A percentile compares a stretch with the other conserved stretches of the same genome.
Evolutionary conservation across 1,140 invertebrate genomes (phyloP).

Genomic region (Lethrus apterus): DNA sequence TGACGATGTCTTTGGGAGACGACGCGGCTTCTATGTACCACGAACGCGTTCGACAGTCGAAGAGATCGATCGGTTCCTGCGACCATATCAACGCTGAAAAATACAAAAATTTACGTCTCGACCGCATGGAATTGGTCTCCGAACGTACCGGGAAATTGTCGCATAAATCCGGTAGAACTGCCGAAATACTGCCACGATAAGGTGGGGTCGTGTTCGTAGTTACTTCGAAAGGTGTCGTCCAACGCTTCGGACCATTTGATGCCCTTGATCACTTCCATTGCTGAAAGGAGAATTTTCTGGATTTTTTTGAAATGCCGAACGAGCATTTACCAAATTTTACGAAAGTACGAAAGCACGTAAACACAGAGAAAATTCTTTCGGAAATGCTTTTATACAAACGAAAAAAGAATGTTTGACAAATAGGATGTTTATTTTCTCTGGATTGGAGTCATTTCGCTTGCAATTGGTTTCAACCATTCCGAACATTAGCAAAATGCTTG

Average conservation of each 20-base stretch:
- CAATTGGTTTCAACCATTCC: too few relatives aligned
- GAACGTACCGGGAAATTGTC: conserved; percentile 91
- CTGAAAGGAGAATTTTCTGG: too few relatives aligned
- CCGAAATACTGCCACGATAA: conserved; percentile 97
- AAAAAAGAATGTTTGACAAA: too few relatives aligned
- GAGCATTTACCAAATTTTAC: background rate
- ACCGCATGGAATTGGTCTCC: too few relatives aligned
- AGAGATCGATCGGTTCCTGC: conserved; percentile 56
- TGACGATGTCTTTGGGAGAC: conserved; percentile 84
- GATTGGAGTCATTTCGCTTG: too few relatives aligned
- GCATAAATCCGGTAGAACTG: conserved; percentile 89
- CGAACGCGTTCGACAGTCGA: conserved; percentile 71
- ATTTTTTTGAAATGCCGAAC: background rate
- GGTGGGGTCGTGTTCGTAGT: conserved; percentile 80
- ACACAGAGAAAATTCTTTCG: too few relatives aligned
- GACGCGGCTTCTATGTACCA: conserved; percentile 91
- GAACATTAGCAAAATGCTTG: too few relatives aligned
- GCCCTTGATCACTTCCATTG: conserved; percentile 56
- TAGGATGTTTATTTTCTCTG: too few relatives aligned
- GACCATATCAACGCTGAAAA: conserved; percentile 39
- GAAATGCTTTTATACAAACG: too few relatives aligned
- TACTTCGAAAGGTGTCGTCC: conserved; percentile 80
- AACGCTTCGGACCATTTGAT: conserved; percentile 79
- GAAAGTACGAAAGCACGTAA: too few relatives aligned
- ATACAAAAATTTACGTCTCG: too few relatives aligned